phyloP scores from a whole-genome alignment of 2,113 vertebrate genomes.

The Seriola rivoliana region DNA sequence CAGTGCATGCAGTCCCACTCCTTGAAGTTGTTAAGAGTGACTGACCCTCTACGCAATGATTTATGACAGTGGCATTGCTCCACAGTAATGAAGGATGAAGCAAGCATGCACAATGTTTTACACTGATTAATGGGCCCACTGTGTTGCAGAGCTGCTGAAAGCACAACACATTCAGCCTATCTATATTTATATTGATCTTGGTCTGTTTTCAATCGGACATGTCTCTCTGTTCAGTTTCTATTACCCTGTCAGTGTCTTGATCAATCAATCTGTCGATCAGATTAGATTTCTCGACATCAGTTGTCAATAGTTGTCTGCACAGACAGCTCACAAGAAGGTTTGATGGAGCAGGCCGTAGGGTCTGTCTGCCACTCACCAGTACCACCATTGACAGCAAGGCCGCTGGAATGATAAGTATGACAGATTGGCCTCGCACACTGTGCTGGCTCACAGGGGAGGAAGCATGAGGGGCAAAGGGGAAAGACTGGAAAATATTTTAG shows the following conservation, averaged over 20 bases:
- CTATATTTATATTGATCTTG: slow-evolving; percentile 15
- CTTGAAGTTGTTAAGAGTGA: slow-evolving; percentile 22
- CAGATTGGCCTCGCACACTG: slow-evolving; percentile 65
- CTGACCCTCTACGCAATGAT: slow-evolving; percentile 17
- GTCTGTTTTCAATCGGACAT: background rate
- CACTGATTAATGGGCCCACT: slow-evolving; percentile 18
- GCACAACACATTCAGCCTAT: slow-evolving; percentile 8
- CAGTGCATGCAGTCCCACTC: background rate
- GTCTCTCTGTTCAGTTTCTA: slow-evolving; percentile 7
- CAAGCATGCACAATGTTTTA: background rate
- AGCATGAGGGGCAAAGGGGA: slow-evolving; percentile 19
- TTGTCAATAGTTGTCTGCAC: slow-evolving; percentile 42
- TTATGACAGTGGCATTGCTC: slow-evolving; percentile 16
- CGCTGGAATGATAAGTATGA: slow-evolving; percentile 57
- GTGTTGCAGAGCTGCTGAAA: slow-evolving; percentile 1
- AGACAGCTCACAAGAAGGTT: slow-evolving; percentile 27
- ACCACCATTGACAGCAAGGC: slow-evolving; percentile 37
- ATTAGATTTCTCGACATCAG: slow-evolving; percentile 24
- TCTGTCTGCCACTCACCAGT: slow-evolving; percentile 45
- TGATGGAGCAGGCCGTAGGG: slow-evolving; percentile 10
- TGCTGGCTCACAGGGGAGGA: slow-evolving; percentile 34
- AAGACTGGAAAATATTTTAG: slow-evolving; percentile 52
- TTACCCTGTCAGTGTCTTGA: slow-evolving; percentile 5
- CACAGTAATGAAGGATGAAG: slow-evolving; percentile 49
- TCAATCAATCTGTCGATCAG: slow-evolving; percentile 26